Percentiles rank a stretch among this genome's conserved stretches.
Conservation (phyloP, 92 coral and sea anemone species). For the Zoanthus sociatus region DNA sequence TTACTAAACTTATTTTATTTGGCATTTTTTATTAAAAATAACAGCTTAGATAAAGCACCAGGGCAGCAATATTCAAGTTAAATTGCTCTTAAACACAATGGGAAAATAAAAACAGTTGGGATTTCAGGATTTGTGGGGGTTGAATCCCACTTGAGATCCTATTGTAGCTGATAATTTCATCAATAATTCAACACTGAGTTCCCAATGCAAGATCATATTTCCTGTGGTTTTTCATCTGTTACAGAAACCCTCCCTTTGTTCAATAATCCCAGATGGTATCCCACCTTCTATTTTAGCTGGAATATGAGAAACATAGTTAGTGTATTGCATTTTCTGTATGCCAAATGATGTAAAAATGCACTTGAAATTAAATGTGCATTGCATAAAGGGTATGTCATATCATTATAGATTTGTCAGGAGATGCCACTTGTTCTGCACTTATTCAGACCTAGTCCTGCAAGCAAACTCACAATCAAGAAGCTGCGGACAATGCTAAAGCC, state of each 20-base stretch:
- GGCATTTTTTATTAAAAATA: constrained; percentile 30
- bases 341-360: constrained; percentile 19
- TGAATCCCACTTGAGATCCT: constrained; percentile 22
- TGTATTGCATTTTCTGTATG: constrained; percentile 28
- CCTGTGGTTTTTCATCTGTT: constrained; percentile 25
- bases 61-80: constrained; percentile 26
- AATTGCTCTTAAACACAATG: constrained; percentile 19
- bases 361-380: constrained; percentile 26
- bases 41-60: constrained; percentile 29
- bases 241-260: not conserved
- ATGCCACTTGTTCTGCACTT: constrained; percentile 38
- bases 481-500: constrained; percentile 38
- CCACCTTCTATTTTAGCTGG: constrained; percentile 27
- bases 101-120: constrained; percentile 32
- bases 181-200: constrained; percentile 27
- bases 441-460: constrained; percentile 35
- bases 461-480: constrained; percentile 34
- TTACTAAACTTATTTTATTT: constrained; percentile 14
- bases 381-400: constrained; percentile 34
- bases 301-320: constrained; percentile 12
- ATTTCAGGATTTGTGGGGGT: constrained; percentile 22
- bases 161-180: constrained; percentile 23
- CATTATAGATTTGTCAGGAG: constrained; percentile 46
- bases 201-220: constrained; percentile 26
- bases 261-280: constrained; percentile 2